phyloP scores from a whole-genome alignment of 2,888 invertebrate genomes.

The Agapetus fuscipes region DNA sequence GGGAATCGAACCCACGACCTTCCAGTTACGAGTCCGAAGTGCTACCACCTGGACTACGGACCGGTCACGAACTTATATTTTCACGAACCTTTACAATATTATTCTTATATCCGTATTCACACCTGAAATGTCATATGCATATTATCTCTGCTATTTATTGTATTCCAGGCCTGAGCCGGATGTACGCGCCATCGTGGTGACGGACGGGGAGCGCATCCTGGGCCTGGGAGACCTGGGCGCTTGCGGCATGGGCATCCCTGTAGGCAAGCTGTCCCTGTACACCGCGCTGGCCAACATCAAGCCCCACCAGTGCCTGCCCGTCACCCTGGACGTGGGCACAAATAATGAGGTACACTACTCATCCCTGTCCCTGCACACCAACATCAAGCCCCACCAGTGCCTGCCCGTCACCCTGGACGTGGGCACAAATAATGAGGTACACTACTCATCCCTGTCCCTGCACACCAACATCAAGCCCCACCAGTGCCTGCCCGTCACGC shows the following conservation, averaged over 20 bases:
- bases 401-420: slow-evolving; percentile 91
- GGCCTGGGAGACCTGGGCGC: slow-evolving; percentile 95
- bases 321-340: slow-evolving; percentile 90
- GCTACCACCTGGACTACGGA: no score
- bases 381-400: slow-evolving; percentile 93
- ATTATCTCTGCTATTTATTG: no score
- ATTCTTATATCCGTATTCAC: no score
- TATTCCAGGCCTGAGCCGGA: slow-evolving; percentile 83
- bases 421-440: slow-evolving; percentile 83
- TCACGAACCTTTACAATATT: no score
- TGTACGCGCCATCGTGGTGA: slow-evolving; percentile 83
- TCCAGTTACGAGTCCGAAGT: no score
- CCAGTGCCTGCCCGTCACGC: slow-evolving; percentile 84
- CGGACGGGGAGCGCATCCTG: slow-evolving; percentile 94
- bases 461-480: slow-evolving; percentile 97
- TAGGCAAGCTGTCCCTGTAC: slow-evolving; percentile 92
- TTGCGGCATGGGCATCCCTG: slow-evolving; percentile 97
- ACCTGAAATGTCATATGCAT: no score
- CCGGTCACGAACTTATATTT: no score
- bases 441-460: no score
- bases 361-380: slow-evolving; percentile 92
- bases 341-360: slow-evolving; percentile 80
- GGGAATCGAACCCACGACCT: no score
- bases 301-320: slow-evolving; percentile 89
- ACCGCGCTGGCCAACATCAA: slow-evolving; percentile 96